These are phyloP conservation scores for Epizoanthus scotinus DNA, from an alignment of 92 coral and sea anemone genomes.

Conservation along the genomic window DNA sequence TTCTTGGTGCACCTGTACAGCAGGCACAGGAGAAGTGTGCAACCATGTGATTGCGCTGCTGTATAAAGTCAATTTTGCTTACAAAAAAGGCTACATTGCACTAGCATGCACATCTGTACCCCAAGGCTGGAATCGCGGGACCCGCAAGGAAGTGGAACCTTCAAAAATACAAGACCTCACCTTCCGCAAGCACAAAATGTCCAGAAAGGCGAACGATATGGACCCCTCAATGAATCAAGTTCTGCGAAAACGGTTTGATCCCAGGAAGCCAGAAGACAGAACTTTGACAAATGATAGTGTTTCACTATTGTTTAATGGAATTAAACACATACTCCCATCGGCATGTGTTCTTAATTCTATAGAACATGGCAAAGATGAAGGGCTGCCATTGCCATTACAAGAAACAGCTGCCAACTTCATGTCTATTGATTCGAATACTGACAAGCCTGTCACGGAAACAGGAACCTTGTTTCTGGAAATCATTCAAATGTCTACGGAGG, in stretches of 20 bases:
- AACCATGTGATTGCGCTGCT: constrained; percentile 53
- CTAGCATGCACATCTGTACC: constrained; percentile 61
- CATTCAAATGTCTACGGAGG: constrained; percentile 21
- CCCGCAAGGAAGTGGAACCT: constrained; percentile 49
- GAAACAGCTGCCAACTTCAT: constrained; percentile 48
- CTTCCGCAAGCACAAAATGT: no score
- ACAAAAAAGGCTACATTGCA: constrained; percentile 47
- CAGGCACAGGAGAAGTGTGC: constrained; percentile 59
- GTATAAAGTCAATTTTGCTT: constrained; percentile 55
- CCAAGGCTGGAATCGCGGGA: constrained; percentile 64
- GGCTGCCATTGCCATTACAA: constrained; percentile 27
- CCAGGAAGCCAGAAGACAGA: constrained; percentile 52
- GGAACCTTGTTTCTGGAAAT: constrained; percentile 26
- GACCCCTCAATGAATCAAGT: constrained; percentile 18
- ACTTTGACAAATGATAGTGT: constrained; percentile 48
- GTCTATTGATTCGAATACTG: constrained; percentile 35
- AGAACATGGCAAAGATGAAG: constrained; percentile 48
- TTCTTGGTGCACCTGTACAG: constrained; percentile 43
- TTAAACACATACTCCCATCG: constrained; percentile 32
- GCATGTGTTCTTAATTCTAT: constrained; percentile 51
- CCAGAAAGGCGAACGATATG: no score
- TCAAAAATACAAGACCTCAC: no score
- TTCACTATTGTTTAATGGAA: constrained; percentile 11
- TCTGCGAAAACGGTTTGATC: constrained; percentile 55
- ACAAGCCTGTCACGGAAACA: constrained; percentile 26